phyloP scores from a whole-genome alignment of 2,797 vertebrate species.

The Bucorvus abyssinicus region DNA sequence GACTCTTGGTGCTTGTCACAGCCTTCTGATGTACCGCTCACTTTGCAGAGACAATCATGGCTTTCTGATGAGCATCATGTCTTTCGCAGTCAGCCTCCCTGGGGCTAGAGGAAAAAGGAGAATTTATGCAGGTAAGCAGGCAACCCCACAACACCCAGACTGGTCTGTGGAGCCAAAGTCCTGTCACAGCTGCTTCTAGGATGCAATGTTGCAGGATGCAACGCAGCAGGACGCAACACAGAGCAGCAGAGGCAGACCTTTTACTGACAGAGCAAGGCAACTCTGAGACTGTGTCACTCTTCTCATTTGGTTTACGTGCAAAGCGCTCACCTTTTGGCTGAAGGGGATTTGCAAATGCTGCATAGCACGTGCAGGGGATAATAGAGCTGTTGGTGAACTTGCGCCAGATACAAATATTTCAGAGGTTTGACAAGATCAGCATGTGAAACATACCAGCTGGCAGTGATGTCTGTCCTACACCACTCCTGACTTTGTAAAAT shows the following conservation, averaged over 20 bases:
- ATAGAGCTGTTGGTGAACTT: conserved; percentile 34
- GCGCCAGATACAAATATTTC: not conserved
- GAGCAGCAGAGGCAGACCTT: not conserved
- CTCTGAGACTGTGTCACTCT: not conserved
- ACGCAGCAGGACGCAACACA: not conserved
- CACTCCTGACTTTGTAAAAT: conserved; percentile 44
- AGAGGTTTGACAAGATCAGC: not conserved
- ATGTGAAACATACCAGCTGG: not conserved
- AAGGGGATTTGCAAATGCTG: conserved; percentile 55
- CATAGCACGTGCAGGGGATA: conserved; percentile 39
- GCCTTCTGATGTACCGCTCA: not conserved
- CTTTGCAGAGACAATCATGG: not conserved
- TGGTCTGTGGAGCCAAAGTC: not conserved
- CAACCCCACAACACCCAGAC: not conserved
- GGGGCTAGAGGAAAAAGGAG: not conserved
- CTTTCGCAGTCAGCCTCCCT: not conserved
- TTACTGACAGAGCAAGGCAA: not conserved
- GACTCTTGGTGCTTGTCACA: not conserved
- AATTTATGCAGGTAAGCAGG: not conserved
- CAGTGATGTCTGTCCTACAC: conserved; percentile 18
- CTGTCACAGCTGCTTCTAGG: not conserved
- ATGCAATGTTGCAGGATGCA: not conserved
- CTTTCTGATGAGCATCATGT: not conserved
- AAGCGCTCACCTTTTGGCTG: conserved; percentile 24
- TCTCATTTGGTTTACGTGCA: not conserved